Base-by-base conservation (phyloP, 2,113 vertebrate genomes). In the Pantherophis guttatus region DNA sequence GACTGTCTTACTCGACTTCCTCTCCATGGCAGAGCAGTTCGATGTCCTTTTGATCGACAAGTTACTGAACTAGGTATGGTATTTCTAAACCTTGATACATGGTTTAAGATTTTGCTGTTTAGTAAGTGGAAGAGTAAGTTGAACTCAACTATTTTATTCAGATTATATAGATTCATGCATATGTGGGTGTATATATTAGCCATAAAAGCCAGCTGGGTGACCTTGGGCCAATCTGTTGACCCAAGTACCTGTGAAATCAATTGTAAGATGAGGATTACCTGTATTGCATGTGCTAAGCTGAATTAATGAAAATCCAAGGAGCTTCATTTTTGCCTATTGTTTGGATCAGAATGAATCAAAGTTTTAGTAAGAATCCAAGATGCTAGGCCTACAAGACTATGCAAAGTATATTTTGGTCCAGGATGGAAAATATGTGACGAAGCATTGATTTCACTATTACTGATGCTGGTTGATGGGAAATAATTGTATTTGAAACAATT, bases 41-140 rank as follows among this genome's bases (percentile, higher is more conserved):
- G 99, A 93, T 99, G 99, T 96, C 99, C 99, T 91, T 99, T 99
- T 93, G 99, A 99, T 98, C 97, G 99, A 92, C 99, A 99, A 97
- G 99, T 99, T 96, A 99, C 99, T 53, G 99, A 99, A 90, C 96
- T 99, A 96, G 99, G 99, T 99, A 97, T 98, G 98, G 86, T 86
- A 1, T 0, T 50, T 70, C 54, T n/a, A 13, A 39, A 26, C 8
- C 48, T 89, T 8, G 88, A 11, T 92, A 55, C 12, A 39, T 44
- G 13, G 90, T 15, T 15, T 90, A 70, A 50, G 6, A 86, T 58
- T 86, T n/a, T 59, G n/a, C 53, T 52, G 39, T 91, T 29, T 85
- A 54, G 8, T 81, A 75, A 33, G 39, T 58, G 8, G 2, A 65
- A 21, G 17, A 7, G 21, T 87, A 92, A 89, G 5, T 81, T 48